These are phyloP conservation scores for Harmothoe impar DNA, from an alignment of 2,888 invertebrate genomes.

Conservation along the genomic window DNA sequence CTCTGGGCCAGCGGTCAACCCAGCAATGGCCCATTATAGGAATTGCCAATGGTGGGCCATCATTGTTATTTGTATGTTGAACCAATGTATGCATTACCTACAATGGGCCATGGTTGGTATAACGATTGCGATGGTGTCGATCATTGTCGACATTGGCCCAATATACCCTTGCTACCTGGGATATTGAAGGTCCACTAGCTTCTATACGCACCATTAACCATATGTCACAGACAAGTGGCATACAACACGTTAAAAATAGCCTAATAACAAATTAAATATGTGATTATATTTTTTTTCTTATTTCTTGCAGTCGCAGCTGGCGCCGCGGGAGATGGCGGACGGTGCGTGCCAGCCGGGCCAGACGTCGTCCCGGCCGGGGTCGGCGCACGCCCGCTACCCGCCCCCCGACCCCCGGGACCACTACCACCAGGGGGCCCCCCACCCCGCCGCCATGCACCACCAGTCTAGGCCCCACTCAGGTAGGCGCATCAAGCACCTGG, in stretches of 20 bases:
- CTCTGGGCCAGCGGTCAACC: too few relatives aligned
- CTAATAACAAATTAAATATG: neutral
- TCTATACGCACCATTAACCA: too few relatives aligned
- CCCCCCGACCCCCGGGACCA: constrained; percentile 32
- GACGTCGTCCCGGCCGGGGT: constrained; percentile 58
- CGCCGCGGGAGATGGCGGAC: constrained; percentile 61
- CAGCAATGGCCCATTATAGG: too few relatives aligned
- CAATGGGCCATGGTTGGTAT: too few relatives aligned
- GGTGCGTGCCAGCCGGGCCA: constrained; percentile 60
- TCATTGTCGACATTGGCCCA: too few relatives aligned
- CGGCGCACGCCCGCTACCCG: constrained; percentile 60
- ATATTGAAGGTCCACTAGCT: too few relatives aligned
- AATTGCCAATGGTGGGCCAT: too few relatives aligned
- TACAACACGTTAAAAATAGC: neutral
- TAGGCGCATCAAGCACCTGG: neutral
- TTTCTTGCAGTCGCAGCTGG: constrained; percentile 44
- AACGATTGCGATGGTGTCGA: too few relatives aligned
- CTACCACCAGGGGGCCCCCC: neutral
- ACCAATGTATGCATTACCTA: too few relatives aligned
- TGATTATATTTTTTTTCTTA: neutral
- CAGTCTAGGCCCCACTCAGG: constrained; percentile 46
- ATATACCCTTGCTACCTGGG: too few relatives aligned
- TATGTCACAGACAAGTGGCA: too few relatives aligned
- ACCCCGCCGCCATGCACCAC: neutral
- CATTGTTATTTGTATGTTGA: too few relatives aligned